Base-by-base conservation (phyloP, 2,888 invertebrate genomes). In the Fragum fragum region DNA sequence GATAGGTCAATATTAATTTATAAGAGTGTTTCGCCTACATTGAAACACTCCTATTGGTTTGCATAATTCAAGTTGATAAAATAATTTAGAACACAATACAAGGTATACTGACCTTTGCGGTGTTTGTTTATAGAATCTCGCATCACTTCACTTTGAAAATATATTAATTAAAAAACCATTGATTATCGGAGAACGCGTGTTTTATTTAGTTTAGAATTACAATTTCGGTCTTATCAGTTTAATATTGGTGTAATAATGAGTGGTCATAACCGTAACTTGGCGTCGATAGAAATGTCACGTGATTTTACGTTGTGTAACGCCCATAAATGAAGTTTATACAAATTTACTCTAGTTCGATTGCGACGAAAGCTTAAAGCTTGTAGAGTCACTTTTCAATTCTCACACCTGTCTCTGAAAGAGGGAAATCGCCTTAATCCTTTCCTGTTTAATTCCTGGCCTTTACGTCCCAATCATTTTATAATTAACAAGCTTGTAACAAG, bases 161-260 rank as follows among this genome's bases (percentile, higher is more conserved):
- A 29, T 18, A 47, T 57, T 57, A 57, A 57, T 57, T 57, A 57
- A 57, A 57, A 57, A 57, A 5, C n/a, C 7, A 57, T 57, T 57
- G 57, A 57, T 57, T 18, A 18, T 57, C 18, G 47, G 47, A 23
- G 5, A 57, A 57, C 23, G 3, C 5, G 57, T 57, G 57, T 57
- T 57, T 57, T 57, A 57, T 57, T 57, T 57, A 26, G 7, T 57
- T 57, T 21, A 26, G 57, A 57, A 57, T 57, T 57, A 57, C 57
- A 57, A 9, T 57, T 26, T 21, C 57, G 11, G 21, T 14, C 57
- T 57, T 57, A 57, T 57, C 57, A 26, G 26, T 57, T 57, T 21
- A 57, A 26, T 26, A 57, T 57, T 9, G 57, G 47, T 14, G 47
- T 5, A 47, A 47, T 47, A 47, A 47, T 14, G 47, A n/a, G 2